Percentiles rank a stretch among this genome's conserved stretches.
Evolutionary conservation across 2,888 invertebrate genomes (phyloP).

Genomic region (Blastobasis lacticolella): DNA sequence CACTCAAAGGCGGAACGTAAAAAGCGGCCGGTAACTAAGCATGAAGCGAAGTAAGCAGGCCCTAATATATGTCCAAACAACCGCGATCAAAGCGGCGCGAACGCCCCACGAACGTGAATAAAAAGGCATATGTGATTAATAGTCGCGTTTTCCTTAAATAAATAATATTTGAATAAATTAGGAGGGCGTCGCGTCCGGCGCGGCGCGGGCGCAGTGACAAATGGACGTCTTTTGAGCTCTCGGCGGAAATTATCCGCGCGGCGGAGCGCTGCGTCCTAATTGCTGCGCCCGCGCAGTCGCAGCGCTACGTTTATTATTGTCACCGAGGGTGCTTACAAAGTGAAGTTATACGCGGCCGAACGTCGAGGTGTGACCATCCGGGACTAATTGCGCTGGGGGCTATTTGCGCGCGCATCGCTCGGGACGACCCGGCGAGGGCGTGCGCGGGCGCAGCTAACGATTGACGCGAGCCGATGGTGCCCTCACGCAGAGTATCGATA

Average conservation of each 20-base stretch:
- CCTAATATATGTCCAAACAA: constrained; percentile 52
- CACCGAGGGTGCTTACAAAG: constrained; percentile 67
- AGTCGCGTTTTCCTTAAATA: constrained; percentile 70
- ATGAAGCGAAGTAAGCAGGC: constrained; percentile 35
- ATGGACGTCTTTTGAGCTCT: constrained; percentile 69
- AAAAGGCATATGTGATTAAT: constrained; percentile 71
- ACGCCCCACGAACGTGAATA: constrained; percentile 62
- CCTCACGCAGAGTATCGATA: too few species aligned
- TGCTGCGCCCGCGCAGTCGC: constrained; percentile 40
- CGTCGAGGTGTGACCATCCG: constrained; percentile 71
- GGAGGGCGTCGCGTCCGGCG: constrained; percentile 59
- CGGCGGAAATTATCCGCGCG: constrained; percentile 72
- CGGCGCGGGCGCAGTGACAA: constrained; percentile 67
- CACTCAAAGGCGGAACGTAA: not conserved
- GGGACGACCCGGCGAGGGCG: too few species aligned
- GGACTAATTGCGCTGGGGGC: constrained; percentile 64
- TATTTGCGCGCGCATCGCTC: constrained; percentile 48
- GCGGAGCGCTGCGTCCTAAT: constrained; percentile 65
- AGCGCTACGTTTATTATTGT: constrained; percentile 48
- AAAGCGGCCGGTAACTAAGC: constrained; percentile 25
- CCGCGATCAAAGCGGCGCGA: constrained; percentile 57
- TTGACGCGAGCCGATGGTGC: too few species aligned
- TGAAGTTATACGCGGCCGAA: constrained; percentile 66
- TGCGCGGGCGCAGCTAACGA: too few species aligned
- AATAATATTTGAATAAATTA: constrained; percentile 74